Evolutionary conservation across 2,888 invertebrate genomes (phyloP).

Genomic region (Leptopilina syphax): DNA sequence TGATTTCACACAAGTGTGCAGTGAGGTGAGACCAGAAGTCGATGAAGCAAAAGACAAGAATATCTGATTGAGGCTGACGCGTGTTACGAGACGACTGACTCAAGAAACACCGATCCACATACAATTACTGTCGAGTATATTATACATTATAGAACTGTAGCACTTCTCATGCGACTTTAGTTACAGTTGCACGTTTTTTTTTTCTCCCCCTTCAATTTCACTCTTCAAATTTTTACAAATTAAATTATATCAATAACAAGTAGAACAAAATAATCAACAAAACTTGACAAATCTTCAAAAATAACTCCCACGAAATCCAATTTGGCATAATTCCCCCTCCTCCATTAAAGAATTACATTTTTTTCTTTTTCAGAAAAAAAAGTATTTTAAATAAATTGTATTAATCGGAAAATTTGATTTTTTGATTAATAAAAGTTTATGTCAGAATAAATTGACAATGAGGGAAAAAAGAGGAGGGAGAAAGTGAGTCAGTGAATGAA

Average conservation of each 20-base stretch:
- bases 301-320: too few relatives aligned
- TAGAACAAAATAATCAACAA: too few relatives aligned
- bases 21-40: constrained; percentile 20
- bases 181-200: too few relatives aligned
- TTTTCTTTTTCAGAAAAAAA: not conserved
- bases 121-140: not conserved
- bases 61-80: constrained; percentile 41
- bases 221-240: too few relatives aligned
- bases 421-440: not conserved
- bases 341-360: not conserved
- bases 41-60: constrained; percentile 39
- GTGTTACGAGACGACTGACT: constrained; percentile 48
- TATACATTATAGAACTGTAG: too few relatives aligned
- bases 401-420: too few relatives aligned
- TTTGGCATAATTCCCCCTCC: not conserved
- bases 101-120: constrained; percentile 32
- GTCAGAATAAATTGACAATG: not conserved
- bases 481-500: too few relatives aligned
- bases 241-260: too few relatives aligned
- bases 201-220: too few relatives aligned
- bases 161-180: too few relatives aligned
- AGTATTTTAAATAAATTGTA: not conserved
- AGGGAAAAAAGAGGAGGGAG: too few relatives aligned
- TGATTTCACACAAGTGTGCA: constrained; percentile 11
- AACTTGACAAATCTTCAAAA: too few relatives aligned